Evolutionary conservation across 2,797 vertebrate genomes (phyloP).

Genomic region (Nannoperca australis): DNA sequence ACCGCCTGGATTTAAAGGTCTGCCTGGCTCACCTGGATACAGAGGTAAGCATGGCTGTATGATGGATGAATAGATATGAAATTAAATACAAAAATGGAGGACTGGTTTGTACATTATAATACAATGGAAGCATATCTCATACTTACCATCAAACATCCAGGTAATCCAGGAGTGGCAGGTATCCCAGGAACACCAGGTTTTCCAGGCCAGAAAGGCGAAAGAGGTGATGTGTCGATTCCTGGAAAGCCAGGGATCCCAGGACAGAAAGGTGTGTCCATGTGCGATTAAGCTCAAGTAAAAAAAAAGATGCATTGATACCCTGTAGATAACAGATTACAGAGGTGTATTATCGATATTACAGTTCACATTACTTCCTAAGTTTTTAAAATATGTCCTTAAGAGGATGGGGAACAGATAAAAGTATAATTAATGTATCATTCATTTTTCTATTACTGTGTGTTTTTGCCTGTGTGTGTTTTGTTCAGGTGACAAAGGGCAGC

Average conservation of each 20-base stretch:
- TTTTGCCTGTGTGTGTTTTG: conserved; percentile 25
- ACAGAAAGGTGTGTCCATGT: conserved; percentile 69
- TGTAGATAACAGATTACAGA: neutral
- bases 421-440: neutral
- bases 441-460: conserved; percentile 2
- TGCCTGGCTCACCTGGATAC: conserved; percentile 61
- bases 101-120: neutral
- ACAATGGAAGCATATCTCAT: neutral
- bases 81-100: neutral
- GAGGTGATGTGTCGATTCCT: conserved; percentile 1
- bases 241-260: conserved; percentile 57
- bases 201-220: conserved; percentile 73
- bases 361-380: neutral
- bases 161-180: conserved; percentile 63
- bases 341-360: neutral
- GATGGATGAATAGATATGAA: neutral
- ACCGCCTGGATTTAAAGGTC: conserved; percentile 70
- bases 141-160: conserved; percentile 51
- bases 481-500: conserved; percentile 74
- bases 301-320: neutral
- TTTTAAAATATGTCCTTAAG: neutral
- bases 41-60: conserved; percentile 57
- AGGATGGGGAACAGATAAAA: neutral
- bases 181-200: conserved; percentile 50
- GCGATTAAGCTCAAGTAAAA: neutral